A percentile compares a stretch with the other conserved stretches of the same genome.
Conservation (phyloP, 2,888 invertebrate genomes). For the Hanleya hanleyi region DNA sequence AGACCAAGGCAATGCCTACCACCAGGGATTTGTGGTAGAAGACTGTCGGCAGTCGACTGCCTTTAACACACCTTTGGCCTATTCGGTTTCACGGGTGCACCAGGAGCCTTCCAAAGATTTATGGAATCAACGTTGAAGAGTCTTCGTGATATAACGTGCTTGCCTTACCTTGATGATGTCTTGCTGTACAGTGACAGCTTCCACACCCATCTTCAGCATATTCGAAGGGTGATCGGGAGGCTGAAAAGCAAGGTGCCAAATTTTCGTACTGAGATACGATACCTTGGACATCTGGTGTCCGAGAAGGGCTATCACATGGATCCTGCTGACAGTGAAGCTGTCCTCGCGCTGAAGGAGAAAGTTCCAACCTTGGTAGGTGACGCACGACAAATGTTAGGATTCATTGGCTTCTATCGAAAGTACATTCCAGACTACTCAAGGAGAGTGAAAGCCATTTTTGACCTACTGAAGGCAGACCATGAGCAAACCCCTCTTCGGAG, state of each 20-base stretch:
- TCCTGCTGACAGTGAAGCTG: not conserved
- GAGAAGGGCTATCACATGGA: slow-evolving; percentile 4
- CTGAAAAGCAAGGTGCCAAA: not conserved
- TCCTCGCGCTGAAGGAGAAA: not conserved
- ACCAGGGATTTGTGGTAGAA: slow-evolving; percentile 37
- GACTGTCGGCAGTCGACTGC: slow-evolving; percentile 30
- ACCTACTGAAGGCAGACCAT: no score
- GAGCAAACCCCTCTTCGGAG: not conserved
- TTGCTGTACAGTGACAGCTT: slow-evolving; percentile 35
- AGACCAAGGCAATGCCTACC: slow-evolving; percentile 42
- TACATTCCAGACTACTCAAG: not conserved
- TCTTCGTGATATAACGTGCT: slow-evolving; percentile 25
- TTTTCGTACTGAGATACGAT: not conserved
- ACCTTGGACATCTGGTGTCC: not conserved
- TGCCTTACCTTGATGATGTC: slow-evolving; percentile 41
- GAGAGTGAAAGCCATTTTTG: no score
- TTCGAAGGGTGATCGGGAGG: not conserved
- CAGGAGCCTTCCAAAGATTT: slow-evolving; percentile 32
- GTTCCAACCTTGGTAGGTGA: not conserved
- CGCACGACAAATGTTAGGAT: slow-evolving; percentile 2
- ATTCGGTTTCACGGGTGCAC: slow-evolving; percentile 33
- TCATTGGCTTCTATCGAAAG: not conserved
- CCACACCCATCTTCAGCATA: not conserved
- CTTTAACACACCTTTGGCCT: slow-evolving; percentile 38
- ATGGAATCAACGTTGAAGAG: slow-evolving; percentile 32